Percentiles rank a stretch among this genome's conserved stretches.
Evolutionary conservation across 2,888 invertebrate species (phyloP).

Genomic region (Seira musarum): DNA sequence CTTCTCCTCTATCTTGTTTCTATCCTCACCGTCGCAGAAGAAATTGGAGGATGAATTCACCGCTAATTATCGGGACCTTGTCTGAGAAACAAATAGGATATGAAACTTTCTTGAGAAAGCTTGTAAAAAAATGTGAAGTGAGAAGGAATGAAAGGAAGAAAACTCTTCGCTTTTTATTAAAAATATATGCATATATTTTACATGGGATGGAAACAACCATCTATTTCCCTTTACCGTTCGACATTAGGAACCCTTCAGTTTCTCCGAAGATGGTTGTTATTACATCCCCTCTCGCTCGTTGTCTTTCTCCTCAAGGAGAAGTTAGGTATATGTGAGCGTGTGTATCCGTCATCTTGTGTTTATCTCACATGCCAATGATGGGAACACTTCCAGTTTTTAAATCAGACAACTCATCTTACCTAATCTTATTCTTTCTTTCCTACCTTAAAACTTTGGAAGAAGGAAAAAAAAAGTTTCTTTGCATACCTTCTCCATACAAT

Average conservation of each 20-base stretch:
- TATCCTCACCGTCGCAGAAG: too few relatives aligned
- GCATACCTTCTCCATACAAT: not conserved
- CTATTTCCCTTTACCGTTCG: not conserved
- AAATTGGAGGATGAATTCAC: not conserved
- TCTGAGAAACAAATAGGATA: not conserved
- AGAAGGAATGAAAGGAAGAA: not conserved
- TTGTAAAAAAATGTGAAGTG: constrained; percentile 2
- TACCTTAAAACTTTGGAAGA: not conserved
- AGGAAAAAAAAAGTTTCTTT: too few relatives aligned
- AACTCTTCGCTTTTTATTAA: not conserved
- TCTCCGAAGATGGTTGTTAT: not conserved
- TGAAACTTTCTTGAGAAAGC: not conserved
- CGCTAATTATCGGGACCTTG: not conserved
- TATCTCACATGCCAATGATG: constrained; percentile 42
- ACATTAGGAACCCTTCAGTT: not conserved
- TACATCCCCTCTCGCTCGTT: not conserved
- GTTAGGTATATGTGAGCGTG: not conserved
- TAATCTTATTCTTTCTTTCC: constrained; percentile 17
- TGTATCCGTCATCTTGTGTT: constrained; percentile 44
- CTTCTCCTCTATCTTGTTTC: too few relatives aligned
- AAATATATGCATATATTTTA: too few relatives aligned
- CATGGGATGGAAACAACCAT: too few relatives aligned
- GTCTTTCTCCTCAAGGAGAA: not conserved
- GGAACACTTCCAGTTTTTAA: constrained; percentile 33
- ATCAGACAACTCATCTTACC: constrained; percentile 17